phyloP scores from a whole-genome alignment of 92 coral and sea anemone species.

The Phenganax marumi region DNA sequence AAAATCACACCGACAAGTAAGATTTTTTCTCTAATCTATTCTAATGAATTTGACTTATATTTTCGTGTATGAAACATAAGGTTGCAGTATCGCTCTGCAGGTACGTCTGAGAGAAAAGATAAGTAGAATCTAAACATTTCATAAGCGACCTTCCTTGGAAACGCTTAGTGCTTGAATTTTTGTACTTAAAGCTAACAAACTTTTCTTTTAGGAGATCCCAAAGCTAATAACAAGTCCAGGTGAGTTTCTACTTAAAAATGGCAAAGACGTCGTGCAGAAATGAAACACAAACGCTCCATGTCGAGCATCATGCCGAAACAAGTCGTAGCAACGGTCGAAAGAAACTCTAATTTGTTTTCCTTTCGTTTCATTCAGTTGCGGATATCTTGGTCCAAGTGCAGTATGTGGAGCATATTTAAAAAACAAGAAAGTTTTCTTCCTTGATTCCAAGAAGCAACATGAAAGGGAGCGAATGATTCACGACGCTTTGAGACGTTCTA shows the following conservation, averaged over 20 bases:
- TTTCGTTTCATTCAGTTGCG: conserved; percentile 5
- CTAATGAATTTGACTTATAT: no score
- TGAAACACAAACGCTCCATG: no score
- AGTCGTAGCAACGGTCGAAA: no score
- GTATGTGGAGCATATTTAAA: conserved; percentile 22
- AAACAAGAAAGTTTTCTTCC: conserved; percentile 1
- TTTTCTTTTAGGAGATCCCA: conserved; percentile 11
- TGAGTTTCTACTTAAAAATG: background rate
- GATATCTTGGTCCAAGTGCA: conserved; percentile 5
- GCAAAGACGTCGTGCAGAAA: no score
- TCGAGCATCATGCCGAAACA: no score
- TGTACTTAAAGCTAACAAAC: conserved; percentile 9
- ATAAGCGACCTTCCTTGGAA: no score
- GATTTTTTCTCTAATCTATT: background rate
- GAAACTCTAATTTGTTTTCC: background rate
- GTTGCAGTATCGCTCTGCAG: no score
- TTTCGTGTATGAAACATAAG: no score
- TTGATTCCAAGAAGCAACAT: conserved; percentile 8
- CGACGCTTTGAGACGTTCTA: background rate
- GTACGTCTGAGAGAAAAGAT: no score
- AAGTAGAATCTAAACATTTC: no score
- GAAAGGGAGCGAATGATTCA: background rate
- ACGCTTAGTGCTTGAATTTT: conserved; percentile 14
- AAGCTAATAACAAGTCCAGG: conserved; percentile 31
- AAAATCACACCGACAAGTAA: background rate